These are phyloP conservation scores for Porites evermanni DNA, from an alignment of 92 coral and sea anemone species.

Conservation along the genomic window DNA sequence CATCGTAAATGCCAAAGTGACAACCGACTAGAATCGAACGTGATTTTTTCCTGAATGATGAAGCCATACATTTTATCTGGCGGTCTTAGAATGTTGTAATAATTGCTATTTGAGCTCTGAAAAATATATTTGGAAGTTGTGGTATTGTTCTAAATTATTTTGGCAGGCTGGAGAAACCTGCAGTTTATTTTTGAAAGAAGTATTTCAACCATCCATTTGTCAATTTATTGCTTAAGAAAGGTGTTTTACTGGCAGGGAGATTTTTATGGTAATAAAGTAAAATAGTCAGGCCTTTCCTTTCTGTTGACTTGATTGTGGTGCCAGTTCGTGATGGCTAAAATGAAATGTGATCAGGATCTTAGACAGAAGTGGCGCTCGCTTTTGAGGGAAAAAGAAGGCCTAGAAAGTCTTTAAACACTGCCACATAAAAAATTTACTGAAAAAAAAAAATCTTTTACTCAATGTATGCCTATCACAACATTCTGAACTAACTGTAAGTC, in stretches of 20 bases:
- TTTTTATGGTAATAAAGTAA: not conserved
- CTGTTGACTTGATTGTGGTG: too few species aligned
- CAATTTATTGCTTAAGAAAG: not conserved
- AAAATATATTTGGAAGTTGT: constrained; percentile 5
- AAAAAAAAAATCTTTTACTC: too few species aligned
- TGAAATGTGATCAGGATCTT: too few species aligned
- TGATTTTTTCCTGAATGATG: constrained; percentile 28
- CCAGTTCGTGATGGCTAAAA: too few species aligned
- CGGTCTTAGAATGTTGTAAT: constrained; percentile 20
- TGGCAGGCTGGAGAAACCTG: not conserved
- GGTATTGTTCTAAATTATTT: constrained; percentile 23
- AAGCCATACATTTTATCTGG: constrained; percentile 21
- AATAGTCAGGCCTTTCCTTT: too few species aligned
- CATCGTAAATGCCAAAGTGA: constrained; percentile 8
- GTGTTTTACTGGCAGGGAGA: not conserved
- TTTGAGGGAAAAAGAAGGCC: too few species aligned
- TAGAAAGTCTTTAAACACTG: too few species aligned
- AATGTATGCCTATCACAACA: too few species aligned
- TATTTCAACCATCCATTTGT: not conserved
- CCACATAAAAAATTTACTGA: too few species aligned
- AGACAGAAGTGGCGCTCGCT: too few species aligned
- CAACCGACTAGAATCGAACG: constrained; percentile 40
- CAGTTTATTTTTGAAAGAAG: constrained; percentile 30
- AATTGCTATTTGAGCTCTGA: not conserved
- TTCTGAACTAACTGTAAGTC: too few species aligned